Evolutionary conservation across 2,888 invertebrate genomes (phyloP).

Genomic region (Ectobius pallidus): DNA sequence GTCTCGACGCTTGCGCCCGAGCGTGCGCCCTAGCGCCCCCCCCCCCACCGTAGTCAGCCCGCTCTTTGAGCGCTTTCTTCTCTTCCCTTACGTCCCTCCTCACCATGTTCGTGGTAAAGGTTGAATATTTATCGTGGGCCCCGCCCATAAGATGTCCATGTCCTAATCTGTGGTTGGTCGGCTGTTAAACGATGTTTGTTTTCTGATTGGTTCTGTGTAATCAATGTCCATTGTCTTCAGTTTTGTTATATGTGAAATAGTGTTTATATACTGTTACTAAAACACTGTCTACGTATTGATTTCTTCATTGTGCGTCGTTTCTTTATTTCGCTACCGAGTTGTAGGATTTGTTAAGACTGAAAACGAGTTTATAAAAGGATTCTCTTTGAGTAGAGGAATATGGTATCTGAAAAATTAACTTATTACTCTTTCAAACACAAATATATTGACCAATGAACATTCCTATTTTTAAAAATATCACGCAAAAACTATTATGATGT

Average conservation of each 20-base stretch:
- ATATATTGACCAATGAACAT: too few species aligned
- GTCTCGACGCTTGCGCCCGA: constrained; percentile 5
- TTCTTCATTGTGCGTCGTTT: too few species aligned
- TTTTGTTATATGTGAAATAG: constrained; percentile 11
- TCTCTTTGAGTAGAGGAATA: too few species aligned
- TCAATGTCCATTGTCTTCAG: constrained; percentile 27
- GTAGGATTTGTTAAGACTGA: too few species aligned
- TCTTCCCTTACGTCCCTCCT: neutral
- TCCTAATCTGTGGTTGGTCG: constrained; percentile 7
- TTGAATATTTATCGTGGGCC: neutral
- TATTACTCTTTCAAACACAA: too few species aligned
- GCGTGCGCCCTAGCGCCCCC: neutral
- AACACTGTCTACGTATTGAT: constrained; percentile 15
- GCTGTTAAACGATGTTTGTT: neutral
- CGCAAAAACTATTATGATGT: too few species aligned
- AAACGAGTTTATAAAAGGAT: too few species aligned
- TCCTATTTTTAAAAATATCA: too few species aligned
- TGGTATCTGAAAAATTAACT: too few species aligned
- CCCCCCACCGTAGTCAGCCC: neutral
- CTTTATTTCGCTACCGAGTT: too few species aligned
- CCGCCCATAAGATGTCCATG: neutral
- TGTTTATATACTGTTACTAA: constrained; percentile 15
- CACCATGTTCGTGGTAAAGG: neutral
- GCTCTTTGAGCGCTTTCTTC: too few species aligned
- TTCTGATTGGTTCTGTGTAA: constrained; percentile 26